These are phyloP conservation scores for Papilio polytes DNA, from an alignment of 1,140 invertebrate species.

Conservation along the genomic window DNA sequence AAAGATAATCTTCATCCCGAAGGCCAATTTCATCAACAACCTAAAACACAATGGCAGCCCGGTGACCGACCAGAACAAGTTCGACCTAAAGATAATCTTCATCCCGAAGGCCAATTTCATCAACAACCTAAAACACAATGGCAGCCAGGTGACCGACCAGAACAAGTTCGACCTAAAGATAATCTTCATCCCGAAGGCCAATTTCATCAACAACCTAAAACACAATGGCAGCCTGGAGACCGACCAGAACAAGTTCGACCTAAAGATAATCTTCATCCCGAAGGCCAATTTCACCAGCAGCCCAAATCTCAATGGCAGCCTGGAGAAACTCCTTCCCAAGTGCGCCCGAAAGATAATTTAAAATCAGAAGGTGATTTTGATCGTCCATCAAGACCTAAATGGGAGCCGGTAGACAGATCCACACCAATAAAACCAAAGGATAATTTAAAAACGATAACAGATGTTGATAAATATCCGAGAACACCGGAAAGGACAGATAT, in stretches of 20 bases:
- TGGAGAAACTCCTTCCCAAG: conserved; percentile 82
- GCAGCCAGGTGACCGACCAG: conserved; percentile 84
- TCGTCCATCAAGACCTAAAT: conserved; percentile 63
- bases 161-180: conserved; percentile 79
- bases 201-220: conserved; percentile 65
- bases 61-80: too few species aligned
- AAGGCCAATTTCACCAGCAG: conserved; percentile 80
- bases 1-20: conserved; percentile 83
- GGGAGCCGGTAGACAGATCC: conserved; percentile 72
- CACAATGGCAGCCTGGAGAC: conserved; percentile 84
- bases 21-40: conserved; percentile 77
- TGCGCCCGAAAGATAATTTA: conserved; percentile 85
- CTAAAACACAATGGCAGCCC: conserved; percentile 79
- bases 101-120: too few species aligned
- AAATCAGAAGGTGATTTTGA: conserved; percentile 88
- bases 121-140: conserved; percentile 72
- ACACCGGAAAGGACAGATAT: conserved; percentile 57
- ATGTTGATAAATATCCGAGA: conserved; percentile 80
- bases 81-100: too few species aligned
- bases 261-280: conserved; percentile 85
- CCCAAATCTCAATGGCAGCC: conserved; percentile 78
- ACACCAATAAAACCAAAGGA: conserved; percentile 79
- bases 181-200: conserved; percentile 83
- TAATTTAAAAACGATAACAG: conserved; percentile 86
- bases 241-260: conserved; percentile 81